Percentiles rank a stretch among this genome's conserved stretches.
Conservation (phyloP, 2,888 invertebrate species). For the Acholoe squamosa region DNA sequence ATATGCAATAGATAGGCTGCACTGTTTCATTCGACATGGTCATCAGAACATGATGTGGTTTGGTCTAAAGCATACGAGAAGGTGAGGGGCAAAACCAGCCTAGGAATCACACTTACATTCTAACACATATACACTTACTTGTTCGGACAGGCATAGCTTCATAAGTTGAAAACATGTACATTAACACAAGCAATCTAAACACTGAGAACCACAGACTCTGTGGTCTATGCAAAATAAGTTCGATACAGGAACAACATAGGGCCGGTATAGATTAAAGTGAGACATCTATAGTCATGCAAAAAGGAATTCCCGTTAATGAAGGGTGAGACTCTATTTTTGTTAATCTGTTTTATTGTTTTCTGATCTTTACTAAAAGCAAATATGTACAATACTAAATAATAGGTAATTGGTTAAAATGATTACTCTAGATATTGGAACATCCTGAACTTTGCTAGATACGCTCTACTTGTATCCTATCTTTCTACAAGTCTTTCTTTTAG, state of each 20-base stretch:
- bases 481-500: too few species aligned
- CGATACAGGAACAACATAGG: slow-evolving; percentile 24
- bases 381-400: not conserved
- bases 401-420: too few species aligned
- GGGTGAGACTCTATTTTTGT: not conserved
- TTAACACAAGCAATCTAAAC: slow-evolving; percentile 51
- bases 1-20: not conserved
- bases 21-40: slow-evolving; percentile 10
- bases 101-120: slow-evolving; percentile 36
- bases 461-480: too few species aligned
- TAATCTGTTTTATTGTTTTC: not conserved
- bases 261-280: not conserved
- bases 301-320: not conserved
- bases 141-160: slow-evolving; percentile 57
- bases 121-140: slow-evolving; percentile 56
- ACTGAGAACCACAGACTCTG: slow-evolving; percentile 33
- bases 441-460: too few species aligned
- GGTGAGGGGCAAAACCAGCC: slow-evolving; percentile 18
- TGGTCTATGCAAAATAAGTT: slow-evolving; percentile 43
- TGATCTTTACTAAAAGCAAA: not conserved
- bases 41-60: not conserved
- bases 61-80: slow-evolving; percentile 2
- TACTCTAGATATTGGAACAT: too few species aligned
- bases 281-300: not conserved
- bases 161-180: slow-evolving; percentile 51